Percentiles rank a stretch among this genome's conserved stretches.
Evolutionary conservation across 2,888 invertebrate genomes (phyloP).

Genomic region (Acleris literana): DNA sequence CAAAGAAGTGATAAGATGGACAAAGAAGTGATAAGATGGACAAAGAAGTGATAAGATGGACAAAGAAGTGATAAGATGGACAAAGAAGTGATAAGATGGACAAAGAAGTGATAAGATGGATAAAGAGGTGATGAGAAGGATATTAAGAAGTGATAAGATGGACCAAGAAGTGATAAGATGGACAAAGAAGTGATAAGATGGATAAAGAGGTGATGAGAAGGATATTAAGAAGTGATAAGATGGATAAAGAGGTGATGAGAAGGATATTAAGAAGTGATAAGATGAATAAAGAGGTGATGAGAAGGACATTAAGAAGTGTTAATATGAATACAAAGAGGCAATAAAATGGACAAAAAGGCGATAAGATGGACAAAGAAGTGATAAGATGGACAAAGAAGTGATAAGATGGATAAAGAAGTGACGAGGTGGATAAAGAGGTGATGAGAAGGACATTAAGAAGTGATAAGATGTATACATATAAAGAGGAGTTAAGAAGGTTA

Average conservation of each 20-base stretch:
- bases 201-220: no score
- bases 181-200: conserved; percentile 45
- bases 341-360: conserved; percentile 45
- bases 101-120: no score
- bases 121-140: no score
- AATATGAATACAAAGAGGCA: not conserved
- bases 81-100: no score
- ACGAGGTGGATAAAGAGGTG: not conserved
- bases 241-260: no score
- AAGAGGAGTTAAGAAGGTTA: conserved; percentile 46
- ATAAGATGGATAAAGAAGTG: no score
- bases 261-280: no score
- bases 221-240: no score
- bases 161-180: conserved; percentile 2
- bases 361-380: no score
- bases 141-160: not conserved
- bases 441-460: not conserved
- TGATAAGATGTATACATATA: not conserved
- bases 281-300: not conserved
- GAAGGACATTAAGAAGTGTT: not conserved
- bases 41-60: conserved; percentile 44
- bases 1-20: not conserved
- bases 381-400: no score
- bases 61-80: no score
- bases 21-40: conserved; percentile 16